These are phyloP conservation scores for Acanthaster planci DNA, from an alignment of 35 echinoderm and acorn worm genomes.

Conservation along the genomic window DNA sequence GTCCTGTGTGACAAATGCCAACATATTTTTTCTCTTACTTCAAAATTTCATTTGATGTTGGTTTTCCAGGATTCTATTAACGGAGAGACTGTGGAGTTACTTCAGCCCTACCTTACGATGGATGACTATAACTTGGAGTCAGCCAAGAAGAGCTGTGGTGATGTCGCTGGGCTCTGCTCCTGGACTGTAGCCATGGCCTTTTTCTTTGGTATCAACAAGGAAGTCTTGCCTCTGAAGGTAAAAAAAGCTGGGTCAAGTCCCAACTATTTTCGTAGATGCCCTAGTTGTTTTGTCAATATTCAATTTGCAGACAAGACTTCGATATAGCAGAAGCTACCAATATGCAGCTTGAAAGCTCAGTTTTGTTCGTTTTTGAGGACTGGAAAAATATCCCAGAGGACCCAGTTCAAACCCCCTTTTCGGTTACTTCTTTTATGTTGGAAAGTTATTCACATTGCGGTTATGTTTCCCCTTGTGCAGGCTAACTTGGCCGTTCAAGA, in stretches of 20 bases:
- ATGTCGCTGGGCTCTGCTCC: slow-evolving; percentile 88
- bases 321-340: too few species aligned
- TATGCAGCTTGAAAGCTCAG: background rate
- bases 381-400: too few species aligned
- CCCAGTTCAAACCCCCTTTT: too few species aligned
- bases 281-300: too few species aligned
- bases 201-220: slow-evolving; percentile 98
- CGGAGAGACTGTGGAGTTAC: slow-evolving; percentile 92
- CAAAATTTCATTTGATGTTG: too few species aligned
- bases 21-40: too few species aligned
- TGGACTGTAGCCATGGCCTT: slow-evolving; percentile 94
- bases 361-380: too few species aligned
- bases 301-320: too few species aligned
- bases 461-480: slow-evolving; percentile 37
- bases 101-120: slow-evolving; percentile 71
- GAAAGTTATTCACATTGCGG: background rate
- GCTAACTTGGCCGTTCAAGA: slow-evolving; percentile 92
- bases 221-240: slow-evolving; percentile 97
- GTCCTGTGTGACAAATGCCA: too few species aligned
- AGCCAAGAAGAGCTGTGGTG: slow-evolving; percentile 90
- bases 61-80: slow-evolving; percentile 79
- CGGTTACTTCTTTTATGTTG: background rate
- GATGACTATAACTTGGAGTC: slow-evolving; percentile 93
- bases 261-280: background rate
- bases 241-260: background rate